phyloP scores from a whole-genome alignment of 2,797 vertebrate genomes.

The Pempheris klunzingeri region DNA sequence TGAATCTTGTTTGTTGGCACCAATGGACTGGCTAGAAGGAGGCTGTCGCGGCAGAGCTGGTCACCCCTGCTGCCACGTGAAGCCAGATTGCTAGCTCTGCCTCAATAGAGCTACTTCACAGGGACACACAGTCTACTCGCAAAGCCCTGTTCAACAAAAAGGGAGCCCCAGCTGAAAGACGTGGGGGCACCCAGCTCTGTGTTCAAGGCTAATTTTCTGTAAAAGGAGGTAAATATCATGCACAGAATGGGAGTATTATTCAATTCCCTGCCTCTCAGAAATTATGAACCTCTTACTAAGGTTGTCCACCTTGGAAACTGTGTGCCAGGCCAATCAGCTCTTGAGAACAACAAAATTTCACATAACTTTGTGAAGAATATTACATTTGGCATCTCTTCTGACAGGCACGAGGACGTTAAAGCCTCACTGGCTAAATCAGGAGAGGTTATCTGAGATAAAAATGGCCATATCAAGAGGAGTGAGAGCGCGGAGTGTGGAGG shows the following conservation, averaged over 20 bases:
- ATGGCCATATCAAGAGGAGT: constrained; percentile 26
- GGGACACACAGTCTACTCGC: constrained; percentile 58
- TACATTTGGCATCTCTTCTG: constrained; percentile 19
- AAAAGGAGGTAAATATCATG: constrained; percentile 50
- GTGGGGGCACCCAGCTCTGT: constrained; percentile 32
- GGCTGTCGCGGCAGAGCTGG: constrained; percentile 55
- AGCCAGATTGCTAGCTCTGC: constrained; percentile 41
- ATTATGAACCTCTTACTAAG: constrained; percentile 19
- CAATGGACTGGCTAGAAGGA: constrained; percentile 52
- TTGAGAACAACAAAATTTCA: constrained; percentile 7
- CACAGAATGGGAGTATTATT: constrained; percentile 44
- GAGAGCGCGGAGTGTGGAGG: constrained; percentile 14
- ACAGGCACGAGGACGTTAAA: constrained; percentile 30
- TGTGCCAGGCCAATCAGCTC: background rate
- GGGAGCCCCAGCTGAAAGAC: constrained; percentile 51
- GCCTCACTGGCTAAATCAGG: constrained; percentile 26
- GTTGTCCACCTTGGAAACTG: constrained; percentile 10
- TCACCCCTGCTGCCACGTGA: constrained; percentile 76
- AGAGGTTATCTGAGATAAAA: constrained; percentile 48
- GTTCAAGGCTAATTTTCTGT: constrained; percentile 62
- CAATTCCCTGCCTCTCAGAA: constrained; percentile 13
- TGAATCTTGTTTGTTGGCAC: constrained; percentile 61
- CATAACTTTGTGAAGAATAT: constrained; percentile 9
- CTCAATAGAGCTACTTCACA: constrained; percentile 55
- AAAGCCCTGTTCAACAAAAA: constrained; percentile 57